Evolutionary conservation across 23 tunicate species (phyloP), one percentile per base, ranked within the genome.

Genomic region (Aplidium turbinatum): DNA sequence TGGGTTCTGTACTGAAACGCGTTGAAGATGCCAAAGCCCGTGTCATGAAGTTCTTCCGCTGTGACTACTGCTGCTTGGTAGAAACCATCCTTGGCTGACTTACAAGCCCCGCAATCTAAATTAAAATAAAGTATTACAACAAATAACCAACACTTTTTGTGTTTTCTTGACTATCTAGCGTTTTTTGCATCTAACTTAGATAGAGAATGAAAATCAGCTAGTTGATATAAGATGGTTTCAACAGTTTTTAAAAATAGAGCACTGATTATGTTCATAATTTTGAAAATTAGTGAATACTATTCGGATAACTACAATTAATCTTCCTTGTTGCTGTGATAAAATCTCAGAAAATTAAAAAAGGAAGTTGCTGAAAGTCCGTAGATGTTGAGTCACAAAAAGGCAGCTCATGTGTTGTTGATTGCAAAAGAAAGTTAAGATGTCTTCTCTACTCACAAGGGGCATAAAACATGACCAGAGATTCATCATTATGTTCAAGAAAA

Each of bases 41-140:
- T 9, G 48, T 91, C 85, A 51, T 67, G 16, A 55, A 66, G 38
- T 64, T 90, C 97, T 23, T 90, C 97, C 23, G 70, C 36, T 30
- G 66, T 75, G 20, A 84, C 91, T 1, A 81, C 76, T 4, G 91
- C 86, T 22, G 91, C 84, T 72, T 84, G 72, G 57, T 69, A 91
- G 55, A 78, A 91, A 66, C 82, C 72, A 19, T 50, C 52, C 57
- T 91, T 91, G 28, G 80, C 81, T 4, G 45, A 51, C 58, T 91
- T 91, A 63, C 97, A 91, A 57, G 97, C 85, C 18, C 91, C 82
- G 60, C 97, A 91, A 48, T 78, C 97, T 91, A 3, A 20, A 68
- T 38, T 0, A 39, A 77, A 27, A 61, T 30, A 58, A 31, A 32
- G 64, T 23, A 11, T 19, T 0, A 0, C 13, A 19, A 16, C 30